Evolutionary conservation across 2,888 invertebrate genomes (phyloP).

Genomic region (Acleris literana): DNA sequence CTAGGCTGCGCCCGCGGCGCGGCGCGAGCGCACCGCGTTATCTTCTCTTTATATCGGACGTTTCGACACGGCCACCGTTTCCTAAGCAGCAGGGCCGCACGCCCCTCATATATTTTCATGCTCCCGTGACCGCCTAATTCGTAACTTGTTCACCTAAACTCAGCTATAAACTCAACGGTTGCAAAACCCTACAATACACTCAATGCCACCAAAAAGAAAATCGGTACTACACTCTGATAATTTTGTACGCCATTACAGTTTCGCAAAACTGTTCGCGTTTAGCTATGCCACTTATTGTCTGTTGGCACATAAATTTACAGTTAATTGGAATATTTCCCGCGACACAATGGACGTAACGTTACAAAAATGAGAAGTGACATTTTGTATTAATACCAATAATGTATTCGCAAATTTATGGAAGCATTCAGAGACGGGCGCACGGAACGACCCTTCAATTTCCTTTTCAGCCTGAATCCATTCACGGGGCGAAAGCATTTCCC

Average conservation of each 20-base stretch:
- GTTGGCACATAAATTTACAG: constrained; percentile 37
- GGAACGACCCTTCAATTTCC: constrained; percentile 80
- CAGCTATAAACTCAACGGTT: constrained; percentile 52
- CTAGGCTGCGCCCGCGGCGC: constrained; percentile 35
- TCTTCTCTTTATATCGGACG: constrained; percentile 45
- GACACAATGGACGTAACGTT: constrained; percentile 36
- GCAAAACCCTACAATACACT: constrained; percentile 60
- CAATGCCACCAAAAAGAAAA: constrained; percentile 70
- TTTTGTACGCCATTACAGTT: constrained; percentile 60
- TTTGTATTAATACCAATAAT: constrained; percentile 61
- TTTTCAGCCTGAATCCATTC: constrained; percentile 74
- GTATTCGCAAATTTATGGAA: constrained; percentile 70
- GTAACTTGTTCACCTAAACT: constrained; percentile 59
- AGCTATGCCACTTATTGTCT: constrained; percentile 36
- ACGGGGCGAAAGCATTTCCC: constrained; percentile 71
- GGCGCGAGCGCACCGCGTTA: constrained; percentile 27
- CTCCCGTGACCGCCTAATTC: constrained; percentile 58
- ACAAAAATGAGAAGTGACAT: constrained; percentile 42
- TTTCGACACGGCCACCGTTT: constrained; percentile 48
- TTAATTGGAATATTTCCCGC: constrained; percentile 32
- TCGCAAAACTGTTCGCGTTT: constrained; percentile 50
- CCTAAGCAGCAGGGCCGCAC: constrained; percentile 49
- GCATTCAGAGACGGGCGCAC: constrained; percentile 61
- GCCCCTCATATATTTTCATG: constrained; percentile 62
- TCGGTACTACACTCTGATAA: constrained; percentile 61